phyloP scores from a whole-genome alignment of 2,797 vertebrate genomes.

The Hypotaenidia philippensis region DNA sequence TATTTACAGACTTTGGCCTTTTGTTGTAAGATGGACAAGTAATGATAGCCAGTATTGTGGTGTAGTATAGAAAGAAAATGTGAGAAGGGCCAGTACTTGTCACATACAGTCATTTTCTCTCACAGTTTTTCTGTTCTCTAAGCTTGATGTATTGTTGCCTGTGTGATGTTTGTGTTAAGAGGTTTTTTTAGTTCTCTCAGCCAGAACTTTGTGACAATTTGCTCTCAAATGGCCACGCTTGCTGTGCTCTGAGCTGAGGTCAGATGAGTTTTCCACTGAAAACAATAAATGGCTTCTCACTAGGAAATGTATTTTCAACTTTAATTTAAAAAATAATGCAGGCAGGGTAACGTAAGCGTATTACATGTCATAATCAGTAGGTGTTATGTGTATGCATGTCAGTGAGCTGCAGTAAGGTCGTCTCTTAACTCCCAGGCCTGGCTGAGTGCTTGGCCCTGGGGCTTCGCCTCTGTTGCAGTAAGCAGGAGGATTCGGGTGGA shows the following conservation, averaged over 20 bases:
- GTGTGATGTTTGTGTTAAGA: neutral
- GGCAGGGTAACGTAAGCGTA: accelerated
- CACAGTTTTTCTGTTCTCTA: neutral
- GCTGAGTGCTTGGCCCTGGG: neutral
- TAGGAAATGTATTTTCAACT: neutral
- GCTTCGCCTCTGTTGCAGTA: neutral
- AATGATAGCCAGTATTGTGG: neutral
- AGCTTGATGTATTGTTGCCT: neutral
- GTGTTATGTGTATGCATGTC: neutral
- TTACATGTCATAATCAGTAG: neutral
- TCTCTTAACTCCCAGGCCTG: neutral
- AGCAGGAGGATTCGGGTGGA: accelerated
- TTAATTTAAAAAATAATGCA: neutral
- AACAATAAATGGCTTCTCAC: neutral
- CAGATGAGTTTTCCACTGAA: neutral
- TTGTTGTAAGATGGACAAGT: neutral
- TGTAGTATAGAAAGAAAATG: neutral
- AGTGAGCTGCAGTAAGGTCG: neutral
- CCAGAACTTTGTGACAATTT: neutral
- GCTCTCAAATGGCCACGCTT: neutral
- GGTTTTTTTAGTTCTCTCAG: neutral
- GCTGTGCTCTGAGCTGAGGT: accelerated
- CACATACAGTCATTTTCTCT: neutral
- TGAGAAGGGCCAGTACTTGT: neutral
- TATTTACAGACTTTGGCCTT: neutral